These are phyloP conservation scores for Andricus quercusramuli DNA, from an alignment of 2,888 invertebrate genomes.

Conservation along the genomic window DNA sequence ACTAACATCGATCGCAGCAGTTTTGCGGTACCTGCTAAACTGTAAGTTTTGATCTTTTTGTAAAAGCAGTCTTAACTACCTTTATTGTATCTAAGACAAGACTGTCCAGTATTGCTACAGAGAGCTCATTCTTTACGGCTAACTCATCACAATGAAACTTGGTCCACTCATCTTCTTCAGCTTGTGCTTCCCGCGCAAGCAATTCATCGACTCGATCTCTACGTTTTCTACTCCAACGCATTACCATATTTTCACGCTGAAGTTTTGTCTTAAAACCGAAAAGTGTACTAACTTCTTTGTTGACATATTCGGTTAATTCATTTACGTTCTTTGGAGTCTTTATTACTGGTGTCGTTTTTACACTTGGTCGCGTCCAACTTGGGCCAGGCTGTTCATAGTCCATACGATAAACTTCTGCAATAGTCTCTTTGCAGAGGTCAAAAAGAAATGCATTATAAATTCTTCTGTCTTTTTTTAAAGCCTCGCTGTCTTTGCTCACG, in stretches of 20 bases:
- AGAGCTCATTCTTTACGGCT: slow-evolving; percentile 83
- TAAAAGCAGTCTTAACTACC: slow-evolving; percentile 71
- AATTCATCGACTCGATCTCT: slow-evolving; percentile 87
- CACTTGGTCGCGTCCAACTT: slow-evolving; percentile 80
- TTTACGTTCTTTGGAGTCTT: slow-evolving; percentile 79
- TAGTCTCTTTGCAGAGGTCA: slow-evolving; percentile 83
- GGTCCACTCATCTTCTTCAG: slow-evolving; percentile 87
- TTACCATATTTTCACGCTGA: slow-evolving; percentile 81
- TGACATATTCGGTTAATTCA: slow-evolving; percentile 80
- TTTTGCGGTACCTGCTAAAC: slow-evolving; percentile 49
- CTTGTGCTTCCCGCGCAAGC: slow-evolving; percentile 85
- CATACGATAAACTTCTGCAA: slow-evolving; percentile 80
- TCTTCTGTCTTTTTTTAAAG: slow-evolving; percentile 67
- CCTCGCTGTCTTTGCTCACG: slow-evolving; percentile 69
- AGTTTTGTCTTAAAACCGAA: slow-evolving; percentile 80
- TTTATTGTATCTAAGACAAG: slow-evolving; percentile 72
- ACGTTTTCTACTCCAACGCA: slow-evolving; percentile 84
- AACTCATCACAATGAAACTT: slow-evolving; percentile 87
- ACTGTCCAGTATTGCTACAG: slow-evolving; percentile 76
- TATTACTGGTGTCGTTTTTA: slow-evolving; percentile 76
- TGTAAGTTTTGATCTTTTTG: slow-evolving; percentile 70
- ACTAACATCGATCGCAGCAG: not conserved
- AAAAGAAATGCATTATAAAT: slow-evolving; percentile 82
- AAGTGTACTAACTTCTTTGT: slow-evolving; percentile 80
- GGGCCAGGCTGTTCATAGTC: slow-evolving; percentile 78